phyloP scores from a whole-genome alignment of 1,140 invertebrate species.

The Conus betulinus region DNA sequence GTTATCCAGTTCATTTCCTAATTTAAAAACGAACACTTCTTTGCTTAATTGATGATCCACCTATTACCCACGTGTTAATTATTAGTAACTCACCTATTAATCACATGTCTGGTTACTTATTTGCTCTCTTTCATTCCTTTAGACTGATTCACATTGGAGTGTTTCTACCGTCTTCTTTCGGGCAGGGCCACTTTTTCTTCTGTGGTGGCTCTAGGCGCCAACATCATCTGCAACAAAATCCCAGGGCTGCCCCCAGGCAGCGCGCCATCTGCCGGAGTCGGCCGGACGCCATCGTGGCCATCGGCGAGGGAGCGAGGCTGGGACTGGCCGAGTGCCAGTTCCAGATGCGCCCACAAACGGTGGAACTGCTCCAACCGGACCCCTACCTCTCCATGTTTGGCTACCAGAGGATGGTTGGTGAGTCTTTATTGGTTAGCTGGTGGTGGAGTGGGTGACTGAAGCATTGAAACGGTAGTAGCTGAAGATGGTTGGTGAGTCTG shows the following conservation, averaged over 20 bases:
- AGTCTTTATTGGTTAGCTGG: neutral
- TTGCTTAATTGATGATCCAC: no score
- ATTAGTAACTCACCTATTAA: no score
- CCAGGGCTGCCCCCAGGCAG: conserved; percentile 88
- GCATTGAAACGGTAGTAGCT: no score
- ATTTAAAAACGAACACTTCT: no score
- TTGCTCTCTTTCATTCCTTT: no score
- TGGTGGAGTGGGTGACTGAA: no score
- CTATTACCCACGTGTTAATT: no score
- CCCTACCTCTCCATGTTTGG: conserved; percentile 61
- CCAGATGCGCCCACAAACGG: conserved; percentile 86
- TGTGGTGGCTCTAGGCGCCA: conserved; percentile 84
- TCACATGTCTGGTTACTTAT: no score
- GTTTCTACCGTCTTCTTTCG: neutral
- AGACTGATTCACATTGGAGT: no score
- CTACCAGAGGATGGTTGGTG: conserved; percentile 56
- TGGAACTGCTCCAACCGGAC: conserved; percentile 86
- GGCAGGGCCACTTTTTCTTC: conserved; percentile 62
- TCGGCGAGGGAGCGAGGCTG: conserved; percentile 88
- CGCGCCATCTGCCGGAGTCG: conserved; percentile 87
- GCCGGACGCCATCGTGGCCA: conserved; percentile 89
- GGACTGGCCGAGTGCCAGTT: conserved; percentile 85
- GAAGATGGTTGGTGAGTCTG: no score
- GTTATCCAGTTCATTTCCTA: no score
- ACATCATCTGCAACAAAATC: conserved; percentile 88